Evolutionary conservation across 2,113 vertebrate species (phyloP).

Genomic region (Neotoma lepida): DNA sequence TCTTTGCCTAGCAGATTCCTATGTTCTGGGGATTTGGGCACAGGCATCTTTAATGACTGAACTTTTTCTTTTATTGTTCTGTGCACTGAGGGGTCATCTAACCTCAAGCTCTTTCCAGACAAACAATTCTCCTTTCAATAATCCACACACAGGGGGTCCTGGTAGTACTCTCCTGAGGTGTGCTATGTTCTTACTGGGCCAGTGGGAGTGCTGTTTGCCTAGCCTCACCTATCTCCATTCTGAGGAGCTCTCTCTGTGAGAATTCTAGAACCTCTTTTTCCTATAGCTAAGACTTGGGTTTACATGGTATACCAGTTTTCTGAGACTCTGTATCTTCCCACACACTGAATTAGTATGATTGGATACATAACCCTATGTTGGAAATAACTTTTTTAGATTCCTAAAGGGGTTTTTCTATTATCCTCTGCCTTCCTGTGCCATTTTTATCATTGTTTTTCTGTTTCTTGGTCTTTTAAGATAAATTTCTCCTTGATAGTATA

Average conservation of each 20-base stretch:
- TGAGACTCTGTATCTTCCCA: not conserved
- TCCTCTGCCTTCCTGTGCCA: not conserved
- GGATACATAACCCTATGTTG: not conserved
- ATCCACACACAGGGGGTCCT: not conserved
- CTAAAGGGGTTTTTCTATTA: constrained; percentile 15
- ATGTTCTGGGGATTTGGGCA: not conserved
- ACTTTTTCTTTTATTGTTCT: not conserved
- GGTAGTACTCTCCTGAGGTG: not conserved
- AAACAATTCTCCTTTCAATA: not conserved
- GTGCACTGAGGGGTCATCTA: not conserved
- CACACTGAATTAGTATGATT: not conserved
- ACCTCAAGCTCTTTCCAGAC: not conserved
- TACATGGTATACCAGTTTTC: not conserved
- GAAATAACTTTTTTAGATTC: not conserved
- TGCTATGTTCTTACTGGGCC: not conserved
- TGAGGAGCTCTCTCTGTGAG: not conserved
- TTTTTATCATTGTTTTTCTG: not conserved
- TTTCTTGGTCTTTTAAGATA: not conserved
- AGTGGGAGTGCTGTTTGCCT: not conserved
- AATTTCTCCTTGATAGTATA: not conserved
- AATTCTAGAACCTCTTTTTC: not conserved
- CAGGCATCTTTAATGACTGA: not conserved
- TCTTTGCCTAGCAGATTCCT: not conserved
- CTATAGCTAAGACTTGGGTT: not conserved
- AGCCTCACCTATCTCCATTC: not conserved